These are phyloP conservation scores for Scaptomyza reducta DNA, from an alignment of 2,888 invertebrate species.

Conservation along the genomic window DNA sequence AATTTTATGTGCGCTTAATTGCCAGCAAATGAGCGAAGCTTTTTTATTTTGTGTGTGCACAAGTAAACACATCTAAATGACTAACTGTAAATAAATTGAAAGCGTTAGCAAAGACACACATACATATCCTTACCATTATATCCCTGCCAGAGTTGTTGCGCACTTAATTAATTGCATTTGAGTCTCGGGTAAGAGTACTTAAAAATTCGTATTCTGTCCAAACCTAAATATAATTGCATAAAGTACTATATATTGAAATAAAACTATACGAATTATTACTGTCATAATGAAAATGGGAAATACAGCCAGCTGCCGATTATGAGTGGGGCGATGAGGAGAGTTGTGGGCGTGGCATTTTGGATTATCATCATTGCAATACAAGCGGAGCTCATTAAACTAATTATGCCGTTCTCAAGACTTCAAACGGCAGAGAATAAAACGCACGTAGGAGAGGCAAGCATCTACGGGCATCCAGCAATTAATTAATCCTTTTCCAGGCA, in stretches of 20 bases:
- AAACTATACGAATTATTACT: constrained; percentile 16
- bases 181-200: constrained; percentile 48
- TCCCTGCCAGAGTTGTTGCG: constrained; percentile 36
- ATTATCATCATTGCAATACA: constrained; percentile 62
- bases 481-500: constrained; percentile 81
- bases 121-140: constrained; percentile 40
- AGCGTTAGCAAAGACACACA: constrained; percentile 25
- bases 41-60: constrained; percentile 32
- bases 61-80: constrained; percentile 67
- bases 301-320: constrained; percentile 1
- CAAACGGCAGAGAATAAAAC: constrained; percentile 50
- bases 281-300: constrained; percentile 25
- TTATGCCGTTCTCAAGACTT: constrained; percentile 68
- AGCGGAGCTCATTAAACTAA: constrained; percentile 78
- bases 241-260: constrained; percentile 23
- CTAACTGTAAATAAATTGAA: constrained; percentile 72
- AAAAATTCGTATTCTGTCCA: constrained; percentile 31
- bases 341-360: constrained; percentile 31
- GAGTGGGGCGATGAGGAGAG: background rate
- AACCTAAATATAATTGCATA: constrained; percentile 40
- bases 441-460: constrained; percentile 9
- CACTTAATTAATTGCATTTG: constrained; percentile 73
- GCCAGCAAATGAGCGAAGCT: constrained; percentile 73
- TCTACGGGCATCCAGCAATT: constrained; percentile 75
- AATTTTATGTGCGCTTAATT: constrained; percentile 72